Evolutionary conservation across 2,888 invertebrate species (phyloP), one percentile per base, ranked within the genome.

Genomic region (Alitta virens): DNA sequence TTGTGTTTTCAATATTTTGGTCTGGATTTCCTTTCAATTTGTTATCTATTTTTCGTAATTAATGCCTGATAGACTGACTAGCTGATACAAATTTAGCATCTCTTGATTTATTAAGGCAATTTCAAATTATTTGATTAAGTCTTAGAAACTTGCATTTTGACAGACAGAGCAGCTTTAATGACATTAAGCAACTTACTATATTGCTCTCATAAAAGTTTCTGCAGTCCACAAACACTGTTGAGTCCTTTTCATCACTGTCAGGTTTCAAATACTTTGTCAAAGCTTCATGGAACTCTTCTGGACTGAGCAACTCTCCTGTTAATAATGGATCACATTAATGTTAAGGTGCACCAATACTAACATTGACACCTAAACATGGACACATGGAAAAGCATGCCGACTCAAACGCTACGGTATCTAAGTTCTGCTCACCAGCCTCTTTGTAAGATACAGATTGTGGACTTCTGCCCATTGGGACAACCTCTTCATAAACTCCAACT

Each of bases 171-270:
- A 9, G 27, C 12, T 23, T 52, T 21, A 33, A 7, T 50, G 23
- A 9, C 18, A 43, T 23, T 18, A 40, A 12, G 14, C 12, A 25
- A 66, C 66, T 63, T 49, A 66, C 66, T 24, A 66, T 65, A 60
- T 63, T 62, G 53, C 66, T 66, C 33, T 66, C 66, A 57, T 66
- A 66, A 40, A 56, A 65, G 54, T 66, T 66, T 46, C 66, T 66
- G 26, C 66, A 66, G 40, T 66, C 66, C 2, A 66, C 43, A 23
- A 66, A 58, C 14, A 66, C 43, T 14, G 54, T 16, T 14, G 60
- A 38, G 1, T 61, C n/a, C 14, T 57, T n/a, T 3, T 3, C 21
- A 23, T 43, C 26, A 14, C 23, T 12, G 2, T 55, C 40, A 16
- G 16, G 1, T 7, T 57, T 18, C 14, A 51, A 7, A 18, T 62